Evolutionary conservation across 1,140 invertebrate species (phyloP), one percentile per base, ranked within the genome.

Genomic region (Geopemphigus sp.): DNA sequence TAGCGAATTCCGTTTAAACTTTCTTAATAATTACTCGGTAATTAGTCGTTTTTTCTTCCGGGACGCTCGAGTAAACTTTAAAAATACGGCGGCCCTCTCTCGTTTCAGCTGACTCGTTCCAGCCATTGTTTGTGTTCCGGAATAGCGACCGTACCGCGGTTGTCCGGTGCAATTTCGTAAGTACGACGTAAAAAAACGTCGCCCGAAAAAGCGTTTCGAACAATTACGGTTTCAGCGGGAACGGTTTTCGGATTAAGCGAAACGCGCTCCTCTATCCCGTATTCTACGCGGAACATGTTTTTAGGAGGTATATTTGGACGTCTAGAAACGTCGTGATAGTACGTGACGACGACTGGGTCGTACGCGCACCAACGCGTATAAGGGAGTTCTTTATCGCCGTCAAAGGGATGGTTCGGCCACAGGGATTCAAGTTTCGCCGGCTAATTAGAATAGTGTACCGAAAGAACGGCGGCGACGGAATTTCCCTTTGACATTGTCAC

Each of bases 371-470:
- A 47, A 22, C 17, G 24, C 17, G 10, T 12, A 17, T 4, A 26
- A 29, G 26, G 45, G 50, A 53, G 24, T 70, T 53, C 47, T 70
- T 70, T 53, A 29, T 29, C 19, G 6, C 53, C 19, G 24, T 70
- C 66, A 53, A 53, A 50, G 26, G 66, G 15, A 70, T 70, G 8
- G 50, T 70, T 19, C 50, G 45, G 50, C 8, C 22, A 70, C 47
- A 70, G 66, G 24, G 47, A 24, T 26, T 53, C 66, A 53, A 53
- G 66, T 70, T 70, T 70, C 47, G 10, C 50, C 53, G 14, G 1
- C 66, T 70, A 70, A 70, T 70, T 70, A 50, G 66, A 70, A 29
- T 24, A 53, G 26, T 24, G 39, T 15, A 50, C 15, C n/a, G 15
- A 39, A 39, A 39, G 32, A 39, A 39, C 32, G 32, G 8, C 32